Base-by-base conservation (phyloP, 1,140 invertebrate species). In the Drosophila prosaltans region DNA sequence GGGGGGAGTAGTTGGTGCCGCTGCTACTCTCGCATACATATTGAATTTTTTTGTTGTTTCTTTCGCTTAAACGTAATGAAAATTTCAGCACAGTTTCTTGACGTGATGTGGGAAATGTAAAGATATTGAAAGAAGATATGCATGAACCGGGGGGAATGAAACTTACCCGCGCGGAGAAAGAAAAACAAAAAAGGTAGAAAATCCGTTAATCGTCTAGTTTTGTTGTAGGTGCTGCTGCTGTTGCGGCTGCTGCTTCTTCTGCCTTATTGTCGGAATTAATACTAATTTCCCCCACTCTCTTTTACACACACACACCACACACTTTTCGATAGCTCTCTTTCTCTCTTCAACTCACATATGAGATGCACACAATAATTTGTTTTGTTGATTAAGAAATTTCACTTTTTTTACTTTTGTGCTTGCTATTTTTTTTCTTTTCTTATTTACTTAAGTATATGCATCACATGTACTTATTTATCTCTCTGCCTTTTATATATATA, bases 21-120 rank as follows among this genome's bases (percentile, higher is more conserved):
- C 72, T 72, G 67, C 43, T 72, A 65, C 73, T 74, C 65, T 74
- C 64, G 80, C 83, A 86, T 86, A 85, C 82, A 85, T 86, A 86
- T 86, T 86, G 75, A 88, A 82, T 79, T 86, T 85, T 85, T 69
- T 73, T 54, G 57, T 43, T 85, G 3, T 36, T 36, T 36, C 32
- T 36, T 36, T 36, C 6, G 32, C 73, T 83, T 89, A 65, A 72
- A 72, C 80, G 80, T 80, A 86, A 89, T 86, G 83, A 86, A 86
- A 86, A 83, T 86, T 88, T 88, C 62, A 86, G 81, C 74, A 77
- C 73, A 57, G 64, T 75, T 75, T 74, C 68, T 64, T 72, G 65
- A 59, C 64, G 55, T 58, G 55, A 58, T 58, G 32, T 58, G 55
- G 40, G 57, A 51, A 51, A 51, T 51, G 21, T 26, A 57, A 36